Base-by-base conservation (phyloP, 2,113 vertebrate species). In the Haemorhous mexicanus region DNA sequence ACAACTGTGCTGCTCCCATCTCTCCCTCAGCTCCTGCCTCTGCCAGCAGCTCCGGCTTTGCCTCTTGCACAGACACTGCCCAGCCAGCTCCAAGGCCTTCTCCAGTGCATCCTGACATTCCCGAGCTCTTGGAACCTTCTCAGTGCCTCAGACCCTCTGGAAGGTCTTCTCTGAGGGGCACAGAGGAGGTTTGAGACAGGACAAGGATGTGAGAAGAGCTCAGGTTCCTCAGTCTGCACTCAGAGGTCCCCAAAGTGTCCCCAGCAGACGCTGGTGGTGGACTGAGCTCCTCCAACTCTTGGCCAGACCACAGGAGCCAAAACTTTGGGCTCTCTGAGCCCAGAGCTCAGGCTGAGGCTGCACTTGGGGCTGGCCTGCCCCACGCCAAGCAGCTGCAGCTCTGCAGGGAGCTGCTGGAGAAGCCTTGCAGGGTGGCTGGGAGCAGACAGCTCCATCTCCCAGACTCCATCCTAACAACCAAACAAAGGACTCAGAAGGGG, bases 401-500 rank as follows among this genome's bases (percentile, higher is more conserved):
- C 39, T 59, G 46, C 41, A 9, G 22, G 66, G 33, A 73, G 19
- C 61, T 10, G 37, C 13, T 6, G 55, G 52, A 68, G 69, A 77
- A 77, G 55, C 39, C 59, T 43, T 2, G 68, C 35, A 15, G 3
- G 44, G 30, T 1, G 30, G 21, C 35, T 17, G 35, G 35, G 56
- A 64, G 52, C 61, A 56, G 59, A 39, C 12, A 0, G 14, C 23
- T 16, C 58, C 14, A 2, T 2, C 27, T 30, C 75, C 47, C 61
- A 39, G 1, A 86, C 55, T 35, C 7, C 30, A 6, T 6, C 39
- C 0, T 2, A 10, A 50, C 13, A 5, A 28, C 35, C 55, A 35
- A n/a, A 47, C 44, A 47, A 81, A 86, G 43, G 59, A 76, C 44
- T n/a, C 32, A n/a, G 53, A 21, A 77, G 23, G 1, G 17, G 10